These are phyloP conservation scores for Battus philenor DNA, from an alignment of 1,140 invertebrate species.

Conservation along the genomic window DNA sequence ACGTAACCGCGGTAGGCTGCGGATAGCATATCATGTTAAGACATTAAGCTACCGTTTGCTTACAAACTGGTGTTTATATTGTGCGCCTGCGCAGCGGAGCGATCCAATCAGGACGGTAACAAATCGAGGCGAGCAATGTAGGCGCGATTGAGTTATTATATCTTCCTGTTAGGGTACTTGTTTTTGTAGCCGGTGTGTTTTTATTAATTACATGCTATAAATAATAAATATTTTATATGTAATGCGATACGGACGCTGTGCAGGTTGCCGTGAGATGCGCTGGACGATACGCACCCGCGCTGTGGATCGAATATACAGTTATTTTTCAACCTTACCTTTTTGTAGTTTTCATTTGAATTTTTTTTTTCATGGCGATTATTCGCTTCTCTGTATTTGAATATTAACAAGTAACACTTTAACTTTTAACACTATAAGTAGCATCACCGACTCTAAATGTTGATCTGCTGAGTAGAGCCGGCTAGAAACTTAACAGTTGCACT, in stretches of 20 bases:
- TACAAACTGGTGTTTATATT: slow-evolving; percentile 32
- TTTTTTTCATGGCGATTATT: slow-evolving; percentile 4
- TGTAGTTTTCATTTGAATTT: slow-evolving; percentile 42
- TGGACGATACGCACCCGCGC: slow-evolving; percentile 40
- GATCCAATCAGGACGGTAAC: slow-evolving; percentile 68
- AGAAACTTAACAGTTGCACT: too few relatives aligned
- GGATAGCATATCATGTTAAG: slow-evolving; percentile 56
- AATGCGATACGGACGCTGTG: slow-evolving; percentile 53
- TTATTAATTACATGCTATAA: slow-evolving; percentile 72
- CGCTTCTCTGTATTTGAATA: background rate
- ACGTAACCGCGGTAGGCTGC: slow-evolving; percentile 57
- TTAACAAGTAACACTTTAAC: too few relatives aligned
- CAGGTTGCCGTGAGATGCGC: slow-evolving; percentile 42
- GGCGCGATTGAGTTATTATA: slow-evolving; percentile 72
- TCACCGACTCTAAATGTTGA: background rate
- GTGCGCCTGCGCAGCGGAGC: slow-evolving; percentile 25
- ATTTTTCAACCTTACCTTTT: slow-evolving; percentile 60
- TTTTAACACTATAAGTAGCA: too few relatives aligned
- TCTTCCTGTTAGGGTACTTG: slow-evolving; percentile 73
- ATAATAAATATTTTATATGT: slow-evolving; percentile 74
- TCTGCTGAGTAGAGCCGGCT: background rate
- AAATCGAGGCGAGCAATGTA: slow-evolving; percentile 54
- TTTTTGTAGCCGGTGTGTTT: slow-evolving; percentile 70
- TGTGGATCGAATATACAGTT: slow-evolving; percentile 37
- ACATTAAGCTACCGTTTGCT: slow-evolving; percentile 58